Percentiles rank a stretch among this genome's conserved stretches.
Conservation (phyloP, 2,888 invertebrate genomes). For the Sympetrum striolatum region DNA sequence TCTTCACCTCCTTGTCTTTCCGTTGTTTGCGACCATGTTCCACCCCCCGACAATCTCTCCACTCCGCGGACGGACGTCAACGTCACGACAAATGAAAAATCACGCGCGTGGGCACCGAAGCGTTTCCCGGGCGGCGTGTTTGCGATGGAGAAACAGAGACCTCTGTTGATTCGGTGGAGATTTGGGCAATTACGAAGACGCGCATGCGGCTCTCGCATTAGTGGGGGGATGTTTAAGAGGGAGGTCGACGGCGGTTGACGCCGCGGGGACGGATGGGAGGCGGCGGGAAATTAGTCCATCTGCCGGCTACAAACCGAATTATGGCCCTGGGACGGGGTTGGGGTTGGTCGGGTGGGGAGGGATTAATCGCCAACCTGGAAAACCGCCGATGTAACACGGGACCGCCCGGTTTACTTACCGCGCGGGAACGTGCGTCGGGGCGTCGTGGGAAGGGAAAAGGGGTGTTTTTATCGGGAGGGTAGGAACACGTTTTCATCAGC, state of each 20-base stretch:
- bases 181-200: constrained; percentile 42
- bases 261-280: constrained; percentile 17
- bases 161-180: constrained; percentile 44
- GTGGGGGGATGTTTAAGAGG: background rate
- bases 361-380: constrained; percentile 39
- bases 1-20: background rate
- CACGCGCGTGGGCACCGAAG: constrained; percentile 13
- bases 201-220: background rate
- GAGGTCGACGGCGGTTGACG: background rate
- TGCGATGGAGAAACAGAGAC: constrained; percentile 40
- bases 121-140: constrained; percentile 6
- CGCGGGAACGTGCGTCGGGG: constrained; percentile 14
- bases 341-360: background rate
- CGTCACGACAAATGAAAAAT: constrained; percentile 27
- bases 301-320: constrained; percentile 39
- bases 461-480: background rate
- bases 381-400: constrained; percentile 28
- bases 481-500: background rate
- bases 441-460: background rate
- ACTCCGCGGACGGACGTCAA: background rate
- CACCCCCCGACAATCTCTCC: background rate
- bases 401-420: constrained; percentile 32
- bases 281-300: constrained; percentile 34
- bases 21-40: background rate
- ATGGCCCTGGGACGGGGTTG: constrained; percentile 20